Conservation (phyloP, 2,113 vertebrate species). For the pig (Sus scrofa) region DNA sequence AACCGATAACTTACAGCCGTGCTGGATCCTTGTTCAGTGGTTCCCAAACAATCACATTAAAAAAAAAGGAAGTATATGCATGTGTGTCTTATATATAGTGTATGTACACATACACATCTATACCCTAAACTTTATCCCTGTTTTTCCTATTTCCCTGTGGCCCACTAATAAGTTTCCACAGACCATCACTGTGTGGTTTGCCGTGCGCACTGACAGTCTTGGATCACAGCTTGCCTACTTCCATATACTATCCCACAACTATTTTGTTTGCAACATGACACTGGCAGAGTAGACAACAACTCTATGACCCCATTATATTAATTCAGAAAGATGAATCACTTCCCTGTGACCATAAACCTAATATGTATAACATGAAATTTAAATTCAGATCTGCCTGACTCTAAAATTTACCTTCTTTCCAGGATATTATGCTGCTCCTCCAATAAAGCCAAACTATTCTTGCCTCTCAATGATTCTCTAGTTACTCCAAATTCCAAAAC, state of each 20-base stretch:
- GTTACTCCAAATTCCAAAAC: too few relatives aligned
- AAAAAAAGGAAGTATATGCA: background rate
- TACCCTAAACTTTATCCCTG: background rate
- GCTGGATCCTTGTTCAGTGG: background rate
- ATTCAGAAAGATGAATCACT: constrained; percentile 28
- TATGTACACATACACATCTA: background rate
- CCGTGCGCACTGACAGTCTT: background rate
- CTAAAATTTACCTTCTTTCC: too few relatives aligned
- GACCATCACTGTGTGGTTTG: background rate
- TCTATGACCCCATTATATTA: background rate
- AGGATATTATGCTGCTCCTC: too few relatives aligned
- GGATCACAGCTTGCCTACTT: background rate
- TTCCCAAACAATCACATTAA: background rate
- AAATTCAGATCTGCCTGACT: too few relatives aligned
- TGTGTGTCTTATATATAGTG: background rate
- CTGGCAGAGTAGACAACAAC: background rate
- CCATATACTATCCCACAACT: background rate
- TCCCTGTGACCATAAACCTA: too few relatives aligned
- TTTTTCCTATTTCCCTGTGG: background rate
- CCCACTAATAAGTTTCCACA: background rate
- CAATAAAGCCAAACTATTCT: too few relatives aligned
- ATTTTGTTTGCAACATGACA: background rate
- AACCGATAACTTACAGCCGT: background rate
- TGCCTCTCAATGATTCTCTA: too few relatives aligned
- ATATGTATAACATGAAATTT: too few relatives aligned